Evolutionary conservation across 1,140 invertebrate species (phyloP).

Genomic region (Chlorops oryzae): DNA sequence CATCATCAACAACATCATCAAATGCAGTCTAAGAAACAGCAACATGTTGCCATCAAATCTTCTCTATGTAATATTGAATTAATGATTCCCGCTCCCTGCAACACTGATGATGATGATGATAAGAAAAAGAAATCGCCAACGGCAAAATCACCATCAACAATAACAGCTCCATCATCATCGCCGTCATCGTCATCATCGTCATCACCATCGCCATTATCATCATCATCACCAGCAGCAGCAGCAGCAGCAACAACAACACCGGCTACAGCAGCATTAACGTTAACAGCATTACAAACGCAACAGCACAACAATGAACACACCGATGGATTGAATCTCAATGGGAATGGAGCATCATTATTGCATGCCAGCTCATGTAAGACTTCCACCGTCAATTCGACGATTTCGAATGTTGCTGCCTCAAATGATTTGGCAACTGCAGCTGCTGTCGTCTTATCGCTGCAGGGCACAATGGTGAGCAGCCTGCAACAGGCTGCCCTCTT

Average conservation of each 20-base stretch:
- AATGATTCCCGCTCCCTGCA: no score
- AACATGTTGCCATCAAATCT: no score
- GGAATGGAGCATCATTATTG: not conserved
- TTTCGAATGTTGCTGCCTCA: constrained; percentile 19
- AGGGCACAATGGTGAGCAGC: constrained; percentile 69
- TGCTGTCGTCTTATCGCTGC: constrained; percentile 64
- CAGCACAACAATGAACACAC: constrained; percentile 1
- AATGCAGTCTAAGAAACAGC: no score
- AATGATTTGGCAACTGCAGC: constrained; percentile 47
- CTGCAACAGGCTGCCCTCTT: constrained; percentile 68
- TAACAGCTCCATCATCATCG: not conserved
- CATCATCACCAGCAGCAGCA: constrained; percentile 9
- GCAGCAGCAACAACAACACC: constrained; percentile 14
- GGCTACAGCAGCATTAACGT: constrained; percentile 5
- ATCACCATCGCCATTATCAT: constrained; percentile 6
- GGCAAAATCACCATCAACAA: constrained; percentile 7
- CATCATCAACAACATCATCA: constrained; percentile 4
- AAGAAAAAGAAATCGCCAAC: constrained; percentile 6
- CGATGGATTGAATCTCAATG: not conserved
- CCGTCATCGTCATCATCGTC: constrained; percentile 3
- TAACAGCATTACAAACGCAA: constrained; percentile 9
- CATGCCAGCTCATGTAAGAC: not conserved
- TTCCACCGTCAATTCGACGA: not conserved
- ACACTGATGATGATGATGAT: not conserved
- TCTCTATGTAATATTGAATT: no score